Base-by-base conservation (phyloP, 2,797 vertebrate species). In the Pipistrellus pygmaeus region DNA sequence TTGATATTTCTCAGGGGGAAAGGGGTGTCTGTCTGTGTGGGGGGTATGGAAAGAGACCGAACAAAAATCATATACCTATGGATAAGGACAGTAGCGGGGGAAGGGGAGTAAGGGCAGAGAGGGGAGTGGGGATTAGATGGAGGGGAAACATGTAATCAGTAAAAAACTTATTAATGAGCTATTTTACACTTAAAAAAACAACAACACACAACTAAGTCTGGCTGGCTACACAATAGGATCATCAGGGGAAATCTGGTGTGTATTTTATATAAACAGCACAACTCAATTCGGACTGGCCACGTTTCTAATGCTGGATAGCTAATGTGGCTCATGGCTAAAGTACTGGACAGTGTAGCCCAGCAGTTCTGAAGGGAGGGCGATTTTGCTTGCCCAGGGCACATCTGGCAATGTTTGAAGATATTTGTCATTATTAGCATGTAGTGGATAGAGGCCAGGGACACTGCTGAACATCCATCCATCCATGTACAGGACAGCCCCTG, bases 161-260 rank as follows among this genome's bases (percentile, higher is more conserved):
- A 75, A 88, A 77, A 77, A 75, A 94, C 69, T 68, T 83, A 82
- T n/a, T 46, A 88, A 25, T 25, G 23, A 73, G 27, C 20, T 51
- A 60, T 60, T 84, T 90, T 80, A 76, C 8, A 87, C 48, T 38
- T 20, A 57, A 57, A 57, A 57, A 55, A 55, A 55, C 8, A 30
- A 51, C 9, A 44, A 12, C 11, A 10, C 46, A 48, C 11, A 20
- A 53, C 32, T 73, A 51, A 80, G 62, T 32, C 78, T 66, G 57
- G 27, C 41, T 82, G 80, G 60, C 80, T 66, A 23, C 57, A 82
- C 27, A 64, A n/a, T 8, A 82, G 41, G 60, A 32, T 48, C 80
- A 32, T 44, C 30, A 46, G 41, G 57, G 80, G 30, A 93, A 89
- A 53, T 44, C 66, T 2, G 0, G 5, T 35, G 8, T 51, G 9